Evolutionary conservation across 2,888 invertebrate species (phyloP), one percentile per base, ranked within the genome.

Genomic region (Uropetala carovei): DNA sequence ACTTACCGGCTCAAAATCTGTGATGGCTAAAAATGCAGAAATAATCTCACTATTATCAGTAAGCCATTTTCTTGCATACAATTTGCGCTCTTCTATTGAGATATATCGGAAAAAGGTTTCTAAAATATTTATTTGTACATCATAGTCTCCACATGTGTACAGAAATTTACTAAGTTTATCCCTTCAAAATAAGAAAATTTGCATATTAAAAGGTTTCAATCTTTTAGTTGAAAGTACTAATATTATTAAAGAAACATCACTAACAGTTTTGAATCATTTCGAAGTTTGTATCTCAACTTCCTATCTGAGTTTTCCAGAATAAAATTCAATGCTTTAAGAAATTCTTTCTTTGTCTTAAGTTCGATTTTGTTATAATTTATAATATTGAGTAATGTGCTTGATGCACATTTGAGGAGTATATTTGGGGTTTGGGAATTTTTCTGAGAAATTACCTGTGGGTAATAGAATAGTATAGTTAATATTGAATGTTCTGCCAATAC

Each of bases 1-100:
- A 64, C 64, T 89, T 68, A 89, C 89, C 18, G 89, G 89, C 43
- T 89, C 89, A 89, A 89, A 89, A 18, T 89, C 89, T 64, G 30
- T 43, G 10, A 89, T 89, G 7, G 60, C 18, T 27, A 89, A 43
- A 58, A 89, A 68, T 43, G 43, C n/a, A 60, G 89, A 43, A n/a
- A 89, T 64, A n/a, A 64, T 14, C 10, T 30, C 89, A 68, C 18
- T 43, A n/a, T 4, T 56, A n/a, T 64, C 68, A n/a, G 22, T 89
- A 14, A 89, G 64, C 89, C 89, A 89, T 89, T n/a, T 89, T 13
- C 22, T 64, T 16, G 89, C 64, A 30, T 64, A 64, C 14, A 10
- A n/a, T 89, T 89, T 89, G 5, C 89, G 16, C 14, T 89, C 89
- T 68, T 89, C 89, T 43, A n/a, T 43, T 3, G 89, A 89, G n/a